Conservation (phyloP, 1,140 invertebrate species). For the Artemia franciscana region DNA sequence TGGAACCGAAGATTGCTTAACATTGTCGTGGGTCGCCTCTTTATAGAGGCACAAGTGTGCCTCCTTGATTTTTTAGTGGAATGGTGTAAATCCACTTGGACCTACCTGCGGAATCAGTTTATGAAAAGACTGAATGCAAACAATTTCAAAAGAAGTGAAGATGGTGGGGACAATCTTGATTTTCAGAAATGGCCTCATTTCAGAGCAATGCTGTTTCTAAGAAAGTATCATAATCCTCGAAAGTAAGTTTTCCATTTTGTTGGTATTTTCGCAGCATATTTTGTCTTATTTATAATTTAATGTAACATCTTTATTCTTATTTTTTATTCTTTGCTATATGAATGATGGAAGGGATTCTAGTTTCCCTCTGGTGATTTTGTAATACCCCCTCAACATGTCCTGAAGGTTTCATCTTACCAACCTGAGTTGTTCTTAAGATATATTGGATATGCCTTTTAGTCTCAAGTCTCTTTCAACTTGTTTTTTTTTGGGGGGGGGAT, state of each 20-base stretch:
- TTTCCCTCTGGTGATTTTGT: not conserved
- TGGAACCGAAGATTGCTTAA: too few relatives aligned
- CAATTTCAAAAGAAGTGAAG: not conserved
- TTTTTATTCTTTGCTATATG: not conserved
- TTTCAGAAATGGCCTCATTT: not conserved
- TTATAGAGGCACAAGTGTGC: too few relatives aligned
- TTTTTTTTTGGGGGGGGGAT: too few relatives aligned
- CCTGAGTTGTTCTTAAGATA: too few relatives aligned
- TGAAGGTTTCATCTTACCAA: too few relatives aligned
- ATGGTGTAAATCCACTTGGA: not conserved
- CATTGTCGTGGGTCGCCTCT: too few relatives aligned
- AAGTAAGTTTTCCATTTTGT: too few relatives aligned
- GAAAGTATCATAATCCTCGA: not conserved
- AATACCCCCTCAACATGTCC: too few relatives aligned
- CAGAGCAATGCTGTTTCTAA: not conserved
- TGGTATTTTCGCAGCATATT: not conserved
- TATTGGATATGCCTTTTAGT: too few relatives aligned
- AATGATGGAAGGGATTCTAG: not conserved
- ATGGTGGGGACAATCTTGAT: not conserved
- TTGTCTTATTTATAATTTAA: not conserved
- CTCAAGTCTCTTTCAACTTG: too few relatives aligned
- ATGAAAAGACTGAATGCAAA: not conserved
- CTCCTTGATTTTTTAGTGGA: not conserved
- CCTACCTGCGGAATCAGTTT: not conserved
- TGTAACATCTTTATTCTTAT: not conserved